These are phyloP conservation scores for Campaea margaritaria DNA, from an alignment of 2,888 invertebrate genomes.

Conservation along the genomic window DNA sequence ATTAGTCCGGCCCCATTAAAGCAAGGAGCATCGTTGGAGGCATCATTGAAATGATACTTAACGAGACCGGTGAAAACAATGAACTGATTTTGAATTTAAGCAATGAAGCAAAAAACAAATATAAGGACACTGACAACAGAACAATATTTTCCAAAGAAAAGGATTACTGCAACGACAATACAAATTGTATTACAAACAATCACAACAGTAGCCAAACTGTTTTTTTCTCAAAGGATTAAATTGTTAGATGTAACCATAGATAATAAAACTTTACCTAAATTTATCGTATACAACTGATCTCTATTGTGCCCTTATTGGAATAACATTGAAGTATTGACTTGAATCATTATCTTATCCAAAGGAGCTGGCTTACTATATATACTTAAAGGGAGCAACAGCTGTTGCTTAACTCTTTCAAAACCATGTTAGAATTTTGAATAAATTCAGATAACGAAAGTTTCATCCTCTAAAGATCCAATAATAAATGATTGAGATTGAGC, in stretches of 20 bases:
- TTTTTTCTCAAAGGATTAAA: constrained; percentile 55
- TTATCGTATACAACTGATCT: constrained; percentile 71
- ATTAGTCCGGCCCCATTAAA: constrained; percentile 77
- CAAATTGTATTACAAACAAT: constrained; percentile 75
- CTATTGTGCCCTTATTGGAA: constrained; percentile 49
- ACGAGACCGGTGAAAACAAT: constrained; percentile 41
- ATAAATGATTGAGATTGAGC: constrained; percentile 41
- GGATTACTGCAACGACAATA: constrained; percentile 69
- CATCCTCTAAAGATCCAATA: constrained; percentile 33
- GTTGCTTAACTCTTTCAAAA: constrained; percentile 29
- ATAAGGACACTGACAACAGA: neutral
- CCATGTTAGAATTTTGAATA: constrained; percentile 26
- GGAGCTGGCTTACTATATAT: constrained; percentile 26
- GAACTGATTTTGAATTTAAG: constrained; percentile 16
- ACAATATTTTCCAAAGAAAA: constrained; percentile 62
- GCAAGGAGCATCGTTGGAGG: constrained; percentile 72
- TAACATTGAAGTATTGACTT: constrained; percentile 52
- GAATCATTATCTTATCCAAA: constrained; percentile 41
- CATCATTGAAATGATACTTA: constrained; percentile 54
- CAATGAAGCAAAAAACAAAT: neutral
- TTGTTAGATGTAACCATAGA: constrained; percentile 64
- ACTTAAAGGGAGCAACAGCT: constrained; percentile 34
- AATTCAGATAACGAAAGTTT: constrained; percentile 38
- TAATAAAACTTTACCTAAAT: constrained; percentile 63
- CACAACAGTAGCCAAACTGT: constrained; percentile 69